Evolutionary conservation across 1,140 invertebrate genomes (phyloP).

Genomic region (Neodiprion lecontei): DNA sequence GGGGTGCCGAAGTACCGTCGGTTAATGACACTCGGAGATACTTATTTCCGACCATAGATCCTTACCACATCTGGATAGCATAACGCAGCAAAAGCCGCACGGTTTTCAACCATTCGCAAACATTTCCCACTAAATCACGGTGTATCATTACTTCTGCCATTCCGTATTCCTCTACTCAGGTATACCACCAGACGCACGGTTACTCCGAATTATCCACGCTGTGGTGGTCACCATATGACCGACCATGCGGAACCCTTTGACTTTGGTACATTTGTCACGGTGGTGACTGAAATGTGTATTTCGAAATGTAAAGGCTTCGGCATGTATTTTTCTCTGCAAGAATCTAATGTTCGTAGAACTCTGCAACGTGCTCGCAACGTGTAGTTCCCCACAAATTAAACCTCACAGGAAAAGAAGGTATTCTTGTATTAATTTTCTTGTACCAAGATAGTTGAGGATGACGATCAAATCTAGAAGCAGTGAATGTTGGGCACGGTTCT

Average conservation of each 20-base stretch:
- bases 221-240: background rate
- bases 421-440: no score
- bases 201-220: background rate
- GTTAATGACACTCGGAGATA: slow-evolving; percentile 46
- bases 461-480: no score
- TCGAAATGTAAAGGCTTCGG: background rate
- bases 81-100: slow-evolving; percentile 32
- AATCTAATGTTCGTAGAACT: no score
- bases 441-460: no score
- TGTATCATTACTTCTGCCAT: slow-evolving; percentile 17
- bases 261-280: background rate
- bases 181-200: no score
- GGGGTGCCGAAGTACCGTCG: slow-evolving; percentile 38
- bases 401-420: no score
- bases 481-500: no score
- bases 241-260: background rate
- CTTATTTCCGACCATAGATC: slow-evolving; percentile 33
- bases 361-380: no score
- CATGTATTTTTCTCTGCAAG: no score
- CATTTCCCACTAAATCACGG: slow-evolving; percentile 32
- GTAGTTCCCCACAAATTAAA: no score
- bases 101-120: slow-evolving; percentile 36
- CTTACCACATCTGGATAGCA: slow-evolving; percentile 34
- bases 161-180: no score
- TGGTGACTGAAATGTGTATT: background rate